Percentiles rank a stretch among this genome's conserved stretches.
phyloP scores from a whole-genome alignment of 2,797 vertebrate genomes.

The Poecilia wingei region DNA sequence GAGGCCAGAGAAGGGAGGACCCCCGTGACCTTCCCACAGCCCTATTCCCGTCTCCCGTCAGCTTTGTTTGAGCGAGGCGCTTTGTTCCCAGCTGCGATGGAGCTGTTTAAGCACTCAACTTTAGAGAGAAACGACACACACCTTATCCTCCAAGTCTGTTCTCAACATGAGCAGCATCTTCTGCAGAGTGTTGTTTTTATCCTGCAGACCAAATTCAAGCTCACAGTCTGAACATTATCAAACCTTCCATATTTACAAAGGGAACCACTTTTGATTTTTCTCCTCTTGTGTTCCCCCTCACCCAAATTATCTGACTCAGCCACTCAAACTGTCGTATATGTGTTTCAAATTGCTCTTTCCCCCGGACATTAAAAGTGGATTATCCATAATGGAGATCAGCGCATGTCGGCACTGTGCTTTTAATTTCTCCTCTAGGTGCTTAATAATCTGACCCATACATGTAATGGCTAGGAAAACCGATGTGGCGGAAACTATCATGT shows the following conservation, averaged over 20 bases:
- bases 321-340: slow-evolving; percentile 52
- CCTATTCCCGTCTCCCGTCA: slow-evolving; percentile 46
- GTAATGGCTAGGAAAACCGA: slow-evolving; percentile 39
- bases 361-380: slow-evolving; percentile 51
- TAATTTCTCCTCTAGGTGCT: slow-evolving; percentile 56
- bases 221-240: slow-evolving; percentile 6
- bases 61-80: slow-evolving; percentile 64
- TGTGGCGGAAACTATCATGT: slow-evolving; percentile 39
- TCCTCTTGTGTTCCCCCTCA: neutral
- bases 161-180: slow-evolving; percentile 9
- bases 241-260: slow-evolving; percentile 33
- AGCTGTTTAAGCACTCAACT: slow-evolving; percentile 61
- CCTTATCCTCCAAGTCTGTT: slow-evolving; percentile 36
- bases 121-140: slow-evolving; percentile 45
- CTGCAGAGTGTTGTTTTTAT: slow-evolving; percentile 7
- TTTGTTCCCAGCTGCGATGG: slow-evolving; percentile 69
- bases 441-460: slow-evolving; percentile 54
- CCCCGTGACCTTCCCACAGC: slow-evolving; percentile 77
- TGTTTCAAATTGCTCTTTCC: slow-evolving; percentile 35
- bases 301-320: slow-evolving; percentile 12
- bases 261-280: slow-evolving; percentile 35
- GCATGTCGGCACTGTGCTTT: slow-evolving; percentile 60
- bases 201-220: slow-evolving; percentile 22
- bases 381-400: slow-evolving; percentile 63
- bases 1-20: slow-evolving; percentile 71